A percentile compares a stretch with the other conserved stretches of the same genome.
Conservation (phyloP, 1,140 invertebrate species). For the Cydia amplana region DNA sequence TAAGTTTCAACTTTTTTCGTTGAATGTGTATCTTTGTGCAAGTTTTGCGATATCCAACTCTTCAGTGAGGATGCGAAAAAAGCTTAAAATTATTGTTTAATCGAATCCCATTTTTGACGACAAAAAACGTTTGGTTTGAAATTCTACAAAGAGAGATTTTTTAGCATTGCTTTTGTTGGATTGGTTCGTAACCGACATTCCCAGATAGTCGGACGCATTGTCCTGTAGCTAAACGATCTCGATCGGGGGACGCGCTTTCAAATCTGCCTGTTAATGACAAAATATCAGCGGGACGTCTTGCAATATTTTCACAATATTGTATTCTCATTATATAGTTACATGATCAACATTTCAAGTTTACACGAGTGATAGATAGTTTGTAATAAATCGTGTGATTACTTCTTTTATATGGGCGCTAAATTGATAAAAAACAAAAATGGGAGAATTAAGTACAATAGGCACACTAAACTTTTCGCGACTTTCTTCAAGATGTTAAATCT, state of each 20-base stretch:
- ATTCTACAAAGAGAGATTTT: constrained; percentile 65
- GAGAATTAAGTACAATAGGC: too few species aligned
- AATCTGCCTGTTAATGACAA: constrained; percentile 70
- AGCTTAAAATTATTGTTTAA: constrained; percentile 68
- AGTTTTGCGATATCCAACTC: constrained; percentile 75
- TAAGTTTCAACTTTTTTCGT: constrained; percentile 70
- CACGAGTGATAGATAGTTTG: constrained; percentile 46
- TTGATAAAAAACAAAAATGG: not conserved
- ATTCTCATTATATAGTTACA: constrained; percentile 59
- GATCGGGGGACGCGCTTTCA: constrained; percentile 53
- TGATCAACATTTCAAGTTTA: constrained; percentile 47
- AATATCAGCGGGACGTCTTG: constrained; percentile 69
- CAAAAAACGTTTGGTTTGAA: constrained; percentile 65
- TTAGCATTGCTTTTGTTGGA: constrained; percentile 71
- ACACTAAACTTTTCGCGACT: not conserved
- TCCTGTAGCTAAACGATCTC: constrained; percentile 65
- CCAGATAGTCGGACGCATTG: constrained; percentile 68
- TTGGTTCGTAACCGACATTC: constrained; percentile 73
- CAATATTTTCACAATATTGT: constrained; percentile 71
- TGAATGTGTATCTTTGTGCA: constrained; percentile 63
- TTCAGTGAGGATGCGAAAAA: constrained; percentile 64
- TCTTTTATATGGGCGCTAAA: not conserved
- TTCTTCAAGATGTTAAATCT: constrained; percentile 12
- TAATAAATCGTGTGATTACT: constrained; percentile 29
- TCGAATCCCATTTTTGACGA: constrained; percentile 58